A percentile compares a stretch with the other conserved stretches of the same genome.
Evolutionary conservation across 1,140 invertebrate genomes (phyloP).

Genomic region (Dendroctonus ponderosae): DNA sequence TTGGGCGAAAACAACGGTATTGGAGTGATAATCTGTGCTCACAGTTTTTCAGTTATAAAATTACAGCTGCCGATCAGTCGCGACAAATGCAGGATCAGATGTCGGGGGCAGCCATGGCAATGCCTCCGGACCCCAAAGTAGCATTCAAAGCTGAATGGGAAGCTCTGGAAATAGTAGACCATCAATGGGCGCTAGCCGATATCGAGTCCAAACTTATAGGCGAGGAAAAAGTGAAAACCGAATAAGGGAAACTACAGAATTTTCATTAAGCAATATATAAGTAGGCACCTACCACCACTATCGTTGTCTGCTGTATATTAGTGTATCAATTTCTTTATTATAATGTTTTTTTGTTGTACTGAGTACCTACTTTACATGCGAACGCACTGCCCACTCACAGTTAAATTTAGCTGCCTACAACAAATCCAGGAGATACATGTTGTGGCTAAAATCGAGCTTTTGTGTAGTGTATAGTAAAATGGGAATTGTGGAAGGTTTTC

Average conservation of each 20-base stretch:
- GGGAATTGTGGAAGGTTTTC: too few species aligned
- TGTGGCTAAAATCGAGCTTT: too few species aligned
- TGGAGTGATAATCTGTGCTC: not conserved
- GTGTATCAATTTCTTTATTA: too few species aligned
- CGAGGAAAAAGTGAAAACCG: conserved; percentile 27
- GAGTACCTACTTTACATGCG: too few species aligned
- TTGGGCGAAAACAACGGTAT: conserved; percentile 93
- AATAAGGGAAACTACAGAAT: not conserved
- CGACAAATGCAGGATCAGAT: conserved; percentile 98
- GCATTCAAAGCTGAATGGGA: conserved; percentile 99
- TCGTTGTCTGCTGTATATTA: too few species aligned
- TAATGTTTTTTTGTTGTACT: too few species aligned
- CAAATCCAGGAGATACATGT: too few species aligned
- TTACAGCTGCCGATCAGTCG: conserved; percentile 83
- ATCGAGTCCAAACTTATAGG: conserved; percentile 57
- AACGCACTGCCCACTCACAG: too few species aligned
- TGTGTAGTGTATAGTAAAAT: too few species aligned
- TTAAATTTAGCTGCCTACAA: too few species aligned
- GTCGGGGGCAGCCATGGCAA: conserved; percentile 93
- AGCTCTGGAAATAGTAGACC: conserved; percentile 93
- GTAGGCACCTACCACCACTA: too few species aligned
- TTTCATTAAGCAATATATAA: too few species aligned
- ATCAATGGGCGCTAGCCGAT: conserved; percentile 84
- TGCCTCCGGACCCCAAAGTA: conserved; percentile 96
- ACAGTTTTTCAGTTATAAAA: not conserved